Percentiles rank a stretch among this genome's conserved stretches.
Evolutionary conservation across 2,113 vertebrate genomes (phyloP).

Genomic region (Nasalis larvatus): DNA sequence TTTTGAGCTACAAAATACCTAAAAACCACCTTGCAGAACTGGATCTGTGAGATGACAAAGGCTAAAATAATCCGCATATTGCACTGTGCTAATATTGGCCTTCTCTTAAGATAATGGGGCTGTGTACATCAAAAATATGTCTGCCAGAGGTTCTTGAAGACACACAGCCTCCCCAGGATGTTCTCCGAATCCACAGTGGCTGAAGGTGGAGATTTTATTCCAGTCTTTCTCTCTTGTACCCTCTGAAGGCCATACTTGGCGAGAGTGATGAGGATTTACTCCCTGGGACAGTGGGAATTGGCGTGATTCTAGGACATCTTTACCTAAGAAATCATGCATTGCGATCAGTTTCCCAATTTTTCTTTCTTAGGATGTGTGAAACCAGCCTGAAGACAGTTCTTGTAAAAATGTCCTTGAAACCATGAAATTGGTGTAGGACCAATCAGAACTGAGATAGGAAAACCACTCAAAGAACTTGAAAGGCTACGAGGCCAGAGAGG

Average conservation of each 20-base stretch:
- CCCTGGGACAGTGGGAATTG: background rate
- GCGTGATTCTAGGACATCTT: background rate
- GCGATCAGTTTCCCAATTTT: background rate
- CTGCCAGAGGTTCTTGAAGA: background rate
- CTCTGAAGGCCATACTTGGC: background rate
- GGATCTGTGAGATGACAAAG: background rate
- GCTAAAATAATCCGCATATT: fast-evolving
- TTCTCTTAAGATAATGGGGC: background rate
- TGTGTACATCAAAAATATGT: fast-evolving
- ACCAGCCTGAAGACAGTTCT: background rate
- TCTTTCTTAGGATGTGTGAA: background rate
- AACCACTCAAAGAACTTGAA: background rate
- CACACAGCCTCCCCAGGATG: background rate
- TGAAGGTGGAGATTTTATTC: background rate
- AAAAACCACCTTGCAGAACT: background rate
- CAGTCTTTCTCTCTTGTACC: background rate
- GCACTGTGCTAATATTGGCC: background rate
- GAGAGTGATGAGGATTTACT: background rate
- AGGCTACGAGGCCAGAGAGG: background rate
- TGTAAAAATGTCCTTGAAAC: background rate
- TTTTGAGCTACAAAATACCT: background rate
- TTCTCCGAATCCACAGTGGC: background rate
- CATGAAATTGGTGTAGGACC: background rate
- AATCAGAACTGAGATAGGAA: background rate
- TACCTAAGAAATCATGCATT: background rate